phyloP scores from a whole-genome alignment of 1,140 invertebrate genomes.

The Cylas formicarius region DNA sequence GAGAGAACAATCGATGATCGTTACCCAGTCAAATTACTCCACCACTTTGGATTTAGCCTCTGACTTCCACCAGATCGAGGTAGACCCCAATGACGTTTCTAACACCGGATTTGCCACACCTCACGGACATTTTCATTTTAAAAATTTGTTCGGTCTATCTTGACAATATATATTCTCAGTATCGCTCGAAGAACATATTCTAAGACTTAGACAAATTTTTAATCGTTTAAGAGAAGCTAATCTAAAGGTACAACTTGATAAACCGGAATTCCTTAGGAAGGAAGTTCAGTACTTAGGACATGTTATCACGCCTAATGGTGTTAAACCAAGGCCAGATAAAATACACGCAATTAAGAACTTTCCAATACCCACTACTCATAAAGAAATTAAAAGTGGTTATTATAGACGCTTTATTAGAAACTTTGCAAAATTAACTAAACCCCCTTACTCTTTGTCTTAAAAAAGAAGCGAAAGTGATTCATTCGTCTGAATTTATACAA shows the following conservation, averaged over 20 bases:
- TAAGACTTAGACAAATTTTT: conserved; percentile 5
- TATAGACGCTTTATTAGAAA: conserved; percentile 28
- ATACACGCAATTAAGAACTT: conserved; percentile 23
- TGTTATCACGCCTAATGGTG: conserved; percentile 23
- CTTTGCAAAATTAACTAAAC: conserved; percentile 28
- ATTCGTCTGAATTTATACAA: conserved; percentile 2
- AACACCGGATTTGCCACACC: conserved; percentile 13
- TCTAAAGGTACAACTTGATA: conserved; percentile 17
- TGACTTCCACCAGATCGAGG: conserved; percentile 40
- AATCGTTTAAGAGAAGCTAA: conserved; percentile 10
- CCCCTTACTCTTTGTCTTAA: conserved; percentile 21
- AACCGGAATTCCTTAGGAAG: conserved; percentile 34
- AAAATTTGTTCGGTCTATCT: conserved; percentile 15
- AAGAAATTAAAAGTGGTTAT: conserved; percentile 30
- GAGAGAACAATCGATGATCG: conserved; percentile 11
- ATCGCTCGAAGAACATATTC: conserved; percentile 1
- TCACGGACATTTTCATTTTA: conserved; percentile 16
- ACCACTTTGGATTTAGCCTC: conserved; percentile 9
- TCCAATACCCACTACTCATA: conserved; percentile 23
- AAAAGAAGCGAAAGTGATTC: too few relatives aligned
- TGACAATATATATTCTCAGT: conserved; percentile 8
- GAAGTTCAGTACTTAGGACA: conserved; percentile 44
- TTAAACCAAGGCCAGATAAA: conserved; percentile 27
- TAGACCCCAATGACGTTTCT: conserved; percentile 5
- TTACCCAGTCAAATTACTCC: conserved; percentile 10